A percentile compares a stretch with the other conserved stretches of the same genome.
Conservation (phyloP, 2,888 invertebrate genomes). For the Osmoderma eremita region DNA sequence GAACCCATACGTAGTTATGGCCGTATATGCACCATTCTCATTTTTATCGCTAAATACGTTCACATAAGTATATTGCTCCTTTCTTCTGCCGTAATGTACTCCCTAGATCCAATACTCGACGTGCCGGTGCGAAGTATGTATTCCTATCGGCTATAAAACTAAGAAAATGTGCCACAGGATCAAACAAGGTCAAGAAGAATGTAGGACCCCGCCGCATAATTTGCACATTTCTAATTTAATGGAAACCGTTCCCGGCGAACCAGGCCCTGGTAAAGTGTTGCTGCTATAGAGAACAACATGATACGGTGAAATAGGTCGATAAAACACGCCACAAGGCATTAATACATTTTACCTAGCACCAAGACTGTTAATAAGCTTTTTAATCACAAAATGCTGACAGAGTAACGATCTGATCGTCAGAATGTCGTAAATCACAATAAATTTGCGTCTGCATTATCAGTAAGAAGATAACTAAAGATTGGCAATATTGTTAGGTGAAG, state of each 20-base stretch:
- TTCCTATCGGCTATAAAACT: not conserved
- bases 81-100: not conserved
- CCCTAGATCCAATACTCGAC: not conserved
- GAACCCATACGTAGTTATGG: too few relatives aligned
- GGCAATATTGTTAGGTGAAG: too few relatives aligned
- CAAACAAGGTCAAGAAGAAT: slow-evolving; percentile 28
- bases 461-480: too few relatives aligned
- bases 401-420: too few relatives aligned
- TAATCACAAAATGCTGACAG: too few relatives aligned
- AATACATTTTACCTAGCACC: slow-evolving; percentile 2
- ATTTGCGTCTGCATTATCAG: too few relatives aligned
- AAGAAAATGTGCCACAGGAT: slow-evolving; percentile 22
- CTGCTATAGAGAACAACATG: slow-evolving; percentile 19
- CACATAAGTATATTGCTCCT: not conserved
- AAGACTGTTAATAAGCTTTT: too few relatives aligned
- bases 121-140: not conserved
- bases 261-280: not conserved
- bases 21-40: too few relatives aligned
- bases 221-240: slow-evolving; percentile 34
- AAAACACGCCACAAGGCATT: not conserved
- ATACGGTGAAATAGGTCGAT: slow-evolving; percentile 10
- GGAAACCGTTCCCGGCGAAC: slow-evolving; percentile 1
- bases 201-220: slow-evolving; percentile 24
- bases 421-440: too few relatives aligned
- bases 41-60: too few relatives aligned